Base-by-base conservation (phyloP, 2,888 invertebrate species). In the Apamea crenata region DNA sequence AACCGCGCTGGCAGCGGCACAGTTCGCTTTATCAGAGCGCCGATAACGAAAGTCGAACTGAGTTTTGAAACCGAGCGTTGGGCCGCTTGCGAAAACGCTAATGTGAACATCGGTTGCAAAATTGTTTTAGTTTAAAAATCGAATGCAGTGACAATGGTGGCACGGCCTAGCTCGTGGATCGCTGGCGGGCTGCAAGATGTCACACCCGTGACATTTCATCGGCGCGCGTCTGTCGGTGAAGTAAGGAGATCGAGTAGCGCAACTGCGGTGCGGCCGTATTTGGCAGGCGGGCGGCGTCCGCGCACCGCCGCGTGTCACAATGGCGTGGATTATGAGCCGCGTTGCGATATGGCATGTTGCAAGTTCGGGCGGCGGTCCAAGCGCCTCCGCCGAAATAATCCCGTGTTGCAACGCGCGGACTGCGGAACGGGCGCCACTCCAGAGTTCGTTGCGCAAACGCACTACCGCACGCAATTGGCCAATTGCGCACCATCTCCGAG, bases 21-120 rank as follows among this genome's bases (percentile, higher is more conserved):
- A 94, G 96, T 94, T 95, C 91, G 93, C 93, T 96, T 96, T 96
- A 96, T 96, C 96, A 95, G 94, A 94, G 94, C 90, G 89, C 94
- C 96, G 96, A 97, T 97, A 97, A 96, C 96, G 96, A 95, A 95
- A 96, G 96, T 95, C 95, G 95, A 95, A 95, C 95, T 94, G 90
- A 90, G 95, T 96, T 96, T 96, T 96, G 96, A 96, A 96, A 96
- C 95, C 93, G 94, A 94, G 95, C 95, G 95, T 93, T 96, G 96
- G 96, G 96, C 96, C 94, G 96, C 96, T 97, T 97, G 97, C 97
- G 97, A 97, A 97, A 97, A 97, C 95, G 92, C 96, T 96, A 97
- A 97, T 97, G 96, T 96, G 97, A 96, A 96, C 96, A 96, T 96
- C 95, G 96, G 94, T 96, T 96, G 96, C 96, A 95, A 96, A 97